Conservation (phyloP, 2,888 invertebrate species). For the Calameuta pallipes region DNA sequence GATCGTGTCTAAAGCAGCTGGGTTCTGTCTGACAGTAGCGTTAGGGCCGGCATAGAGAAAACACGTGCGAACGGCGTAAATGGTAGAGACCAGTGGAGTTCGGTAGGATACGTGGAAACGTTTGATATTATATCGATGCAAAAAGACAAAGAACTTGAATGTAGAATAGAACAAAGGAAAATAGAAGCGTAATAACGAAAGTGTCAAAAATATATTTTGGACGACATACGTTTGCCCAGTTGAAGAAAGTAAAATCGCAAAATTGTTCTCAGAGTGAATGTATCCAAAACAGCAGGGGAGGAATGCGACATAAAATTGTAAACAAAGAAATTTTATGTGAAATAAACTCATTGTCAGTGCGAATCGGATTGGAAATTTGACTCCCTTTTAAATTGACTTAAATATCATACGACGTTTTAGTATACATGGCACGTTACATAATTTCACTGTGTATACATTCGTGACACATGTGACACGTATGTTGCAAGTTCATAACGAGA, state of each 20-base stretch:
- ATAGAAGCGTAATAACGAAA: not conserved
- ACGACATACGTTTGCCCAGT: not conserved
- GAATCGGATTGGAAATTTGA: not conserved
- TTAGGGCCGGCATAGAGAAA: constrained; percentile 55
- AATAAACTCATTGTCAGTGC: not conserved
- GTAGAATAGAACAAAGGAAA: not conserved
- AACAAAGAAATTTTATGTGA: not conserved
- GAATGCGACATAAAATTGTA: not conserved
- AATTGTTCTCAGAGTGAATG: too few species aligned
- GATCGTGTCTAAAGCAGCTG: constrained; percentile 60
- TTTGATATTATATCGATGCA: not conserved
- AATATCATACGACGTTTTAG: not conserved
- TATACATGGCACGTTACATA: constrained; percentile 14
- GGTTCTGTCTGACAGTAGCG: constrained; percentile 56
- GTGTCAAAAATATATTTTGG: not conserved
- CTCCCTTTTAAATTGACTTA: not conserved
- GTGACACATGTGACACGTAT: constrained; percentile 18
- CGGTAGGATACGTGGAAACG: not conserved
- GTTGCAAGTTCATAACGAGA: not conserved
- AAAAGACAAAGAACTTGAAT: not conserved
- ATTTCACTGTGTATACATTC: constrained; percentile 5
- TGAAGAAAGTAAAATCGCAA: not conserved
- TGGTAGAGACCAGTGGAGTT: not conserved
- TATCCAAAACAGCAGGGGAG: too few species aligned
- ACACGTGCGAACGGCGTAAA: constrained; percentile 34